Percentiles rank a stretch among this genome's conserved stretches.
Conservation (phyloP, 2,888 invertebrate genomes). For the Ischnura elegans region DNA sequence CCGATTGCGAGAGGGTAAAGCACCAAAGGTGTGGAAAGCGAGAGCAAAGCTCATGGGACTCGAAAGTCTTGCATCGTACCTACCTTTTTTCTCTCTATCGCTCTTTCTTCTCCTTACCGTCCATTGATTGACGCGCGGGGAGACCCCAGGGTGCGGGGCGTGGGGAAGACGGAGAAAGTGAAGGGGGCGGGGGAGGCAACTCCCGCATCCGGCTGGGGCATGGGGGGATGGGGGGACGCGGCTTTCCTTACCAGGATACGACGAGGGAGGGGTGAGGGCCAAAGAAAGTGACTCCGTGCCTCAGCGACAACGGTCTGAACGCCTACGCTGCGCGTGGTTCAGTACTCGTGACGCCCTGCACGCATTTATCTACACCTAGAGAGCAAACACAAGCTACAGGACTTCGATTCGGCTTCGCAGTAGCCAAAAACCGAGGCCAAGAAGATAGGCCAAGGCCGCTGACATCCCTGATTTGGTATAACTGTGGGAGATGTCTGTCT, state of each 20-base stretch:
- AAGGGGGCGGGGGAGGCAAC: not conserved
- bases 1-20: too few species aligned
- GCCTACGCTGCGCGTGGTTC: not conserved
- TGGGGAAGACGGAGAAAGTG: slow-evolving; percentile 28
- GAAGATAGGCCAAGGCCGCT: too few species aligned
- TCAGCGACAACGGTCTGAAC: not conserved
- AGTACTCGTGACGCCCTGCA: not conserved
- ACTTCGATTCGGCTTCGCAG: too few species aligned
- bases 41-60: not conserved
- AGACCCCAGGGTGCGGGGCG: not conserved
- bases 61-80: too few species aligned
- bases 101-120: not conserved
- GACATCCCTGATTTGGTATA: too few species aligned
- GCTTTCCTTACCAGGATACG: slow-evolving; percentile 1
- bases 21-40: not conserved
- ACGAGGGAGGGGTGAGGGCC: not conserved
- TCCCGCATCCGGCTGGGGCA: not conserved
- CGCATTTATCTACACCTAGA: not conserved
- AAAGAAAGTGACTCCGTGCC: slow-evolving; percentile 7
- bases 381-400: too few species aligned
- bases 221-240: not conserved
- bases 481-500: too few species aligned
- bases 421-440: too few species aligned
- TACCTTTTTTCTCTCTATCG: not conserved
- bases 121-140: not conserved